Evolutionary conservation across 2,888 invertebrate species (phyloP).

Genomic region (Strigamia crassipes): DNA sequence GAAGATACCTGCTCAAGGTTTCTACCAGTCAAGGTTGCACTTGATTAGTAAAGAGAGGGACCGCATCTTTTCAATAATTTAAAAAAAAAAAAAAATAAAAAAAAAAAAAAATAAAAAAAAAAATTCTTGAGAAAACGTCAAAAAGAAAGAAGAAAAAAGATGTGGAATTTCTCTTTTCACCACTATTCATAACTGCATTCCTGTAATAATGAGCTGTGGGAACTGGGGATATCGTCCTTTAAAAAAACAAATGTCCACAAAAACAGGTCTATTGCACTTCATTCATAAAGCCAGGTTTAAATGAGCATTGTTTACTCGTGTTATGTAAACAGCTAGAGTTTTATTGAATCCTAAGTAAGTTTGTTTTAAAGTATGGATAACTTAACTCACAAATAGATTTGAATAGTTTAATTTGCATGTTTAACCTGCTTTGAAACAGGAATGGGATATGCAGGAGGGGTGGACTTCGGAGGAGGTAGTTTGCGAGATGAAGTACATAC

Average conservation of each 20-base stretch:
- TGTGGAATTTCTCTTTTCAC: not conserved
- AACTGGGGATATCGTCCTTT: not conserved
- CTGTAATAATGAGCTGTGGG: slow-evolving; percentile 10
- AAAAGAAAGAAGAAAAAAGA: not conserved
- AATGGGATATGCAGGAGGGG: not conserved
- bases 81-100: too few relatives aligned
- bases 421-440: slow-evolving; percentile 24
- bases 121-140: too few relatives aligned
- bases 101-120: not conserved
- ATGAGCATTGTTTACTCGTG: slow-evolving; percentile 7
- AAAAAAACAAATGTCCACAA: slow-evolving; percentile 2
- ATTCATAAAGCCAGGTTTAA: slow-evolving; percentile 13
- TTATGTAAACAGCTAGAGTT: not conserved
- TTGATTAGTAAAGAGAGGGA: slow-evolving; percentile 40
- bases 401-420: slow-evolving; percentile 10
- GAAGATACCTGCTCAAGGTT: slow-evolving; percentile 42
- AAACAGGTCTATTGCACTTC: slow-evolving; percentile 35
- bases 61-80: slow-evolving; percentile 1
- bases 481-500: slow-evolving; percentile 30
- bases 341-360: slow-evolving; percentile 6
- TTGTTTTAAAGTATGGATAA: not conserved
- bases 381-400: not conserved
- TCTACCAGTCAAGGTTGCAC: slow-evolving; percentile 40
- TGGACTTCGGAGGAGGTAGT: not conserved
- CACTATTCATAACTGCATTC: slow-evolving; percentile 26